Evolutionary conservation across 2,888 invertebrate genomes (phyloP).

Genomic region (Pyralis farinalis): DNA sequence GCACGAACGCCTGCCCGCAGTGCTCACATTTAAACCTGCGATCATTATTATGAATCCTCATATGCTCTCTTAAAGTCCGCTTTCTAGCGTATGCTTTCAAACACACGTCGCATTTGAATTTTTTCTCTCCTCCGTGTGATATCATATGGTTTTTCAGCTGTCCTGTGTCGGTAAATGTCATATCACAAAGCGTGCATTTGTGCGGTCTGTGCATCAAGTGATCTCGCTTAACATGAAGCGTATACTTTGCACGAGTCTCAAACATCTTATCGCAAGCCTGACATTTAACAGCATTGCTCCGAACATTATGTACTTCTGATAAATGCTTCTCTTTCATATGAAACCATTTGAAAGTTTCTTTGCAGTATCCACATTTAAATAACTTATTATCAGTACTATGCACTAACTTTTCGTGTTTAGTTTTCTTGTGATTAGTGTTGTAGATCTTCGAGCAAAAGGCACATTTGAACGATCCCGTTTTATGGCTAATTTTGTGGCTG

Average conservation of each 20-base stretch:
- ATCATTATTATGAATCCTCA: conserved; percentile 33
- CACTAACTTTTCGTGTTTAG: conserved; percentile 43
- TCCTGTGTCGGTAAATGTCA: conserved; percentile 33
- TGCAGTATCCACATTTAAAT: conserved; percentile 35
- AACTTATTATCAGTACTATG: conserved; percentile 24
- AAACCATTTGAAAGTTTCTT: conserved; percentile 33
- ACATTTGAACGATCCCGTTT: conserved; percentile 28
- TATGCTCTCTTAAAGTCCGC: conserved; percentile 31
- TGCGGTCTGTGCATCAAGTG: conserved; percentile 51
- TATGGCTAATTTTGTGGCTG: conserved; percentile 21
- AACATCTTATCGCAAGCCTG: conserved; percentile 40
- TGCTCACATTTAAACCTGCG: conserved; percentile 26
- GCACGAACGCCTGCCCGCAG: conserved; percentile 24
- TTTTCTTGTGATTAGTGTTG: conserved; percentile 36
- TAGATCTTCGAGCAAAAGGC: conserved; percentile 46
- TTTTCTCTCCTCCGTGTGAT: conserved; percentile 48
- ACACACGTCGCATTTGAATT: conserved; percentile 51
- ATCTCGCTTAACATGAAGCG: conserved; percentile 39
- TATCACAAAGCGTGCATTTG: conserved; percentile 56
- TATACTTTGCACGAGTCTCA: conserved; percentile 19
- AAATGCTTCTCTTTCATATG: conserved; percentile 39
- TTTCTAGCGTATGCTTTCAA: conserved; percentile 30
- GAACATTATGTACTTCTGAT: conserved; percentile 34
- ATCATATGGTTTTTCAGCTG: conserved; percentile 37
- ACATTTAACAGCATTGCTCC: conserved; percentile 31